Evolutionary conservation across 2,113 vertebrate genomes (phyloP).

Genomic region (Sinosuthora webbiana): DNA sequence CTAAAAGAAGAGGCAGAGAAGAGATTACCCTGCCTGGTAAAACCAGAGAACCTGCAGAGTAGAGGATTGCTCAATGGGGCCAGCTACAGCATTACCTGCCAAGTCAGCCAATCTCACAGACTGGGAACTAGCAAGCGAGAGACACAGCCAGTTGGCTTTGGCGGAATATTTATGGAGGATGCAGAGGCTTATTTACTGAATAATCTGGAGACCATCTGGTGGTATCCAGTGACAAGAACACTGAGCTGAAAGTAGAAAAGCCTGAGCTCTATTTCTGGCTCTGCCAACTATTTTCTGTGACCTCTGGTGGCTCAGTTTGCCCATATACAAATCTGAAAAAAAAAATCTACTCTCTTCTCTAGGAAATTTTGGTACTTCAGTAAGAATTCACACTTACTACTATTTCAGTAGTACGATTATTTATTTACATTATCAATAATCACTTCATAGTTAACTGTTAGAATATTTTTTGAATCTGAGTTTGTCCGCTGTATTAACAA

Average conservation of each 20-base stretch:
- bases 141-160: constrained; percentile 62
- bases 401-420: not conserved
- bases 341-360: not conserved
- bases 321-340: not conserved
- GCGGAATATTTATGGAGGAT: constrained; percentile 55
- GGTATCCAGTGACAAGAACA: constrained; percentile 59
- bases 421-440: not conserved
- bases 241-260: constrained; percentile 42
- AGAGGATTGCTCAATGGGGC: not conserved
- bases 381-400: not conserved
- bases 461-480: not conserved
- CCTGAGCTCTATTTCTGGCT: constrained; percentile 50
- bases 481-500: not conserved
- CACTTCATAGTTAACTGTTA: not conserved
- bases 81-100: constrained; percentile 28
- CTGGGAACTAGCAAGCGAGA: constrained; percentile 56
- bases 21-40: not conserved
- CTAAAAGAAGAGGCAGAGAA: not conserved
- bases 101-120: constrained; percentile 41
- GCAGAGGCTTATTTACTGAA: constrained; percentile 64
- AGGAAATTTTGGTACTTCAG: not conserved
- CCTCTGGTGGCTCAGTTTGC: constrained; percentile 38
- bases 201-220: constrained; percentile 65
- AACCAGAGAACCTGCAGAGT: not conserved
- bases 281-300: constrained; percentile 22